Percentiles rank a stretch among this genome's conserved stretches.
Evolutionary conservation across 2,888 invertebrate species (phyloP).

Genomic region (Netelia inedita): DNA sequence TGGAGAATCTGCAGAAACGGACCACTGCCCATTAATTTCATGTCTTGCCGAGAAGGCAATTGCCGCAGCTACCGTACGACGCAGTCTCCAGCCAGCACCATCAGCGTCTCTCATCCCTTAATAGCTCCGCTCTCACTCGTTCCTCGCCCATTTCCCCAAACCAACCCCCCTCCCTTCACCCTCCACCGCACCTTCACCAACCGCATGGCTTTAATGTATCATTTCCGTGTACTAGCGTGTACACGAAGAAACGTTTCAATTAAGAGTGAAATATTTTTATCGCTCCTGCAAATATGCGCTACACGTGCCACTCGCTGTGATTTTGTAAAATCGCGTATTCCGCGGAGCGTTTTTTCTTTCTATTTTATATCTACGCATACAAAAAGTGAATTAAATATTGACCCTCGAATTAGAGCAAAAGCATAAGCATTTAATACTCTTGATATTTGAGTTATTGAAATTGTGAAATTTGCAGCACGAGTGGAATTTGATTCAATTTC

Average conservation of each 20-base stretch:
- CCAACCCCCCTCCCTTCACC: too few relatives aligned
- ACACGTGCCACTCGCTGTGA: neutral
- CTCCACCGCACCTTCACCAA: neutral
- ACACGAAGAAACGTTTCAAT: constrained; percentile 61
- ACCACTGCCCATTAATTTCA: constrained; percentile 41
- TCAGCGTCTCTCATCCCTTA: constrained; percentile 43
- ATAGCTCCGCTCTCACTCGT: constrained; percentile 45
- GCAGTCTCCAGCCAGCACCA: constrained; percentile 36
- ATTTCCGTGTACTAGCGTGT: constrained; percentile 47
- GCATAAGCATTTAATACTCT: too few relatives aligned
- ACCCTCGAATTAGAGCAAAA: constrained; percentile 18
- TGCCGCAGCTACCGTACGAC: constrained; percentile 45
- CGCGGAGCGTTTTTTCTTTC: neutral
- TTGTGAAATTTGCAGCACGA: too few relatives aligned
- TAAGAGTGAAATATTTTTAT: constrained; percentile 63
- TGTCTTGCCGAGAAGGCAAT: constrained; percentile 61
- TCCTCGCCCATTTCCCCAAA: constrained; percentile 13
- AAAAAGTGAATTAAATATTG: neutral
- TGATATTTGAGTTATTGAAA: too few relatives aligned
- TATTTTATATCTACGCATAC: neutral
- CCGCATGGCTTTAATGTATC: constrained; percentile 53
- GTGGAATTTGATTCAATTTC: too few relatives aligned
- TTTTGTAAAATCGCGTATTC: constrained; percentile 1
- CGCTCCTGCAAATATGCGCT: constrained; percentile 39
- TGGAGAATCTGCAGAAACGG: too few relatives aligned